Evolutionary conservation across 2,113 vertebrate species (phyloP), one percentile per base, ranked within the genome.

Genomic region (Cryptomyrus ogoouensis): DNA sequence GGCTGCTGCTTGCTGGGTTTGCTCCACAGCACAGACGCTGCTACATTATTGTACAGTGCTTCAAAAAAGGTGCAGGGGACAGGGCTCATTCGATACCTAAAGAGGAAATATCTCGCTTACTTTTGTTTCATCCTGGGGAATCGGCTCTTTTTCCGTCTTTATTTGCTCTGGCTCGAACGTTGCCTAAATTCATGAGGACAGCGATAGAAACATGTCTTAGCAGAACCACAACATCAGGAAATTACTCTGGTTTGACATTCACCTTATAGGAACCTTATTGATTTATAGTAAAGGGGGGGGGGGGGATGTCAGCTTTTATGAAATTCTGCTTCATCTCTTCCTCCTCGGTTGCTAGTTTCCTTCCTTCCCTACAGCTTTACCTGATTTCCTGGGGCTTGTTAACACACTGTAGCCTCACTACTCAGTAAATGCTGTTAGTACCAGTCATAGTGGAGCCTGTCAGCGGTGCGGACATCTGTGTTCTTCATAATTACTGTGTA

Each of bases 91-190:
- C 8, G 12, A 77, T 46, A 89, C 10, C 62, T 89, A 50, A n/a
- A 89, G 58, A 74, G 58, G 42, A 89, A 70, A 74, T 74, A 87
- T 46, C 39, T 42, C 83, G 15, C n/a, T 87, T 52, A 87, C 84
- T 87, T 84, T 87, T 35, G 27, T 53, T 50, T 83, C 53, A 53
- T 83, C 70, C 77, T n/a, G 49, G 39, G 31, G 50, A 56, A 46
- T n/a, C n/a, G 77, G 50, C 35, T 46, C 74, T 39, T 58, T 42
- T 39, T 83, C 49, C 19, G 31, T 31, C 39, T 52, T 47, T 87
- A 87, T 87, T 88, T 88, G 44, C 19, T 84, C 44, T 47, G 83
- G 83, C 19, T 47, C 1, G 10, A 84, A 47, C 7, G 9, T 12
- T 47, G 5, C 2, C 39, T 24, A 24, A 19, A 84, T 46, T 19